These are phyloP conservation scores for Oreochromis niloticus DNA, from an alignment of 2,113 vertebrate species.

Conservation along the genomic window DNA sequence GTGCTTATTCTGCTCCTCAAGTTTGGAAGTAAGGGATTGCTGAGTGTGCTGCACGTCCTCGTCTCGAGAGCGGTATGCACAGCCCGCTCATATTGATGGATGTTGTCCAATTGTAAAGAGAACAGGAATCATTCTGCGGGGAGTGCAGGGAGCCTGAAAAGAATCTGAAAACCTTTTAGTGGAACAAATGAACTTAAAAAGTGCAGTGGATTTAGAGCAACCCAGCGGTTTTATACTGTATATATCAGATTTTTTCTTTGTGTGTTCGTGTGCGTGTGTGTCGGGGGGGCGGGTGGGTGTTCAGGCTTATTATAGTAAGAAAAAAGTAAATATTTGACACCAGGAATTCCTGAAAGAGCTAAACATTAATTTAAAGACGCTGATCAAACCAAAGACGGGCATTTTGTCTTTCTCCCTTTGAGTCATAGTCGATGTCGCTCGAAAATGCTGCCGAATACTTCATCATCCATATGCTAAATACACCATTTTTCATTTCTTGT, in stretches of 20 bases:
- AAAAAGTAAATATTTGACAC: neutral
- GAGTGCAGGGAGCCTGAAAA: neutral
- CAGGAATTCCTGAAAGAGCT: slow-evolving; percentile 45
- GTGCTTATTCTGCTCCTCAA: neutral
- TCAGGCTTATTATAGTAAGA: neutral
- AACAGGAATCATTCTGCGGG: neutral
- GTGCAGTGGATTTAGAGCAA: neutral
- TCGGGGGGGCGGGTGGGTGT: neutral
- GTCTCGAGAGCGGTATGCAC: neutral
- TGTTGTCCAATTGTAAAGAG: slow-evolving; percentile 15
- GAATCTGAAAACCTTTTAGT: neutral
- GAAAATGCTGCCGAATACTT: slow-evolving; percentile 55
- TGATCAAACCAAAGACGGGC: slow-evolving; percentile 31
- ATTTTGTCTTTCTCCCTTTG: slow-evolving; percentile 46
- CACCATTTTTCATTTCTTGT: slow-evolving; percentile 62
- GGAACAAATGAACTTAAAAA: slow-evolving; percentile 4
- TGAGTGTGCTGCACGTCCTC: neutral
- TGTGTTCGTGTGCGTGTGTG: neutral
- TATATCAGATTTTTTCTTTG: neutral
- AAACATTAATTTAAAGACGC: slow-evolving; percentile 38
- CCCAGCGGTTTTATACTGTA: neutral
- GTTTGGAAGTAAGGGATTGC: slow-evolving; percentile 15
- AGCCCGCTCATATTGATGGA: slow-evolving; percentile 14
- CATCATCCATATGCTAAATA: slow-evolving; percentile 64
- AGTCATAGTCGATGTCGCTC: slow-evolving; percentile 48